Conservation (phyloP, 2,797 vertebrate genomes). For the Diplodus sargus region DNA sequence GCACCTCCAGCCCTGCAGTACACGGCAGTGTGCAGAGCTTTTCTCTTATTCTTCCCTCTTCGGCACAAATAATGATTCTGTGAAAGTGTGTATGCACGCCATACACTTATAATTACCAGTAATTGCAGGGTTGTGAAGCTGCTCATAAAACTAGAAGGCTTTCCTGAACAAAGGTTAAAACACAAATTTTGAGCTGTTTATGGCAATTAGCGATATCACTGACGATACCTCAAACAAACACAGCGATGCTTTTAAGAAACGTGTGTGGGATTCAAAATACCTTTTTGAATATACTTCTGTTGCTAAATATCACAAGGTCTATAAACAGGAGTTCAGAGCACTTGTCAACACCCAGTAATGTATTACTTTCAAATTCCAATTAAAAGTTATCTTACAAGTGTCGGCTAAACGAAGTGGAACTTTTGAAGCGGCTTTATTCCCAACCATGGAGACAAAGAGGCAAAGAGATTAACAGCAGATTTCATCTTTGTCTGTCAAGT, state of each 20-base stretch:
- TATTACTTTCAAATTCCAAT: not conserved
- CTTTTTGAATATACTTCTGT: not conserved
- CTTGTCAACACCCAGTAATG: not conserved
- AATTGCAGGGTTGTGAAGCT: conserved; percentile 15
- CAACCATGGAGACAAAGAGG: not conserved
- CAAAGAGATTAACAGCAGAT: not conserved
- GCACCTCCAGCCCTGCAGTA: not conserved
- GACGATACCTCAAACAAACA: conserved; percentile 21
- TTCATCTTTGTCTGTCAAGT: not conserved
- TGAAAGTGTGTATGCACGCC: conserved; percentile 13
- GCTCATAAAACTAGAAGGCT: conserved; percentile 18
- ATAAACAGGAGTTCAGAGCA: not conserved
- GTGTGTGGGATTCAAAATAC: not conserved
- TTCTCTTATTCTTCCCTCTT: not conserved
- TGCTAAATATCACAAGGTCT: not conserved
- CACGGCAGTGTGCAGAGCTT: not conserved
- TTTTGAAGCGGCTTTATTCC: not conserved
- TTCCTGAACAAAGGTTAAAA: conserved; percentile 34
- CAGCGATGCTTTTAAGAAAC: not conserved
- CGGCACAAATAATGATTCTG: conserved; percentile 15
- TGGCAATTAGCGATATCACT: conserved; percentile 5
- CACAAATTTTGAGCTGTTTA: conserved; percentile 27
- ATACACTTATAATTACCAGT: conserved; percentile 28
- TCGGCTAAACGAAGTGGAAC: not conserved
- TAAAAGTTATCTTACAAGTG: not conserved